A percentile compares a stretch with the other conserved stretches of the same genome.
Evolutionary conservation across 2,888 invertebrate species (phyloP).

Genomic region (Nomada ruficornis): DNA sequence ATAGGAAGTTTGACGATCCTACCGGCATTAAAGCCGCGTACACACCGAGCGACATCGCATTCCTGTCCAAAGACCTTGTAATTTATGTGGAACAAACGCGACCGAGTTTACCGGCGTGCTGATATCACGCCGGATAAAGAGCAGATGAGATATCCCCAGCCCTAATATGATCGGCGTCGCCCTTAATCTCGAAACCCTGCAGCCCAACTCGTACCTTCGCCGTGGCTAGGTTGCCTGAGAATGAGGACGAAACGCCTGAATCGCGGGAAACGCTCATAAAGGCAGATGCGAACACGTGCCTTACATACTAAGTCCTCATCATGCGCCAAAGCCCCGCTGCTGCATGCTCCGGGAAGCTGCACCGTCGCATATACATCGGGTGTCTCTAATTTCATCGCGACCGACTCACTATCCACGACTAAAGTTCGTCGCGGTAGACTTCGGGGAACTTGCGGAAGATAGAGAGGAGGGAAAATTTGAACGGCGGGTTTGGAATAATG

Average conservation of each 20-base stretch:
- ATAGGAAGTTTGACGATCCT: conserved; percentile 62
- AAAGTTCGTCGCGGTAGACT: conserved; percentile 4
- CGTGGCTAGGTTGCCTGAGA: conserved; percentile 73
- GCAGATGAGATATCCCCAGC: conserved; percentile 73
- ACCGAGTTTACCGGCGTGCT: conserved; percentile 48
- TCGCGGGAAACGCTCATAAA: conserved; percentile 82
- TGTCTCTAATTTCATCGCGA: conserved; percentile 59
- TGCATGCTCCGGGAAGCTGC: conserved; percentile 54
- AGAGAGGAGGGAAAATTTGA: neutral
- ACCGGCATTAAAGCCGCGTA: conserved; percentile 55
- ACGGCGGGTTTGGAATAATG: neutral
- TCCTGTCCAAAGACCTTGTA: conserved; percentile 57
- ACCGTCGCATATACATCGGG: conserved; percentile 54
- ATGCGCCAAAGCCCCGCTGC: conserved; percentile 63
- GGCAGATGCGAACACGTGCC: conserved; percentile 83
- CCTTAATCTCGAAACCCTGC: conserved; percentile 75
- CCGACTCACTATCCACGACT: conserved; percentile 7
- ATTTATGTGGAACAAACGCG: conserved; percentile 73
- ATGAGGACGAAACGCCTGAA: conserved; percentile 81
- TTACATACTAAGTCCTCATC: conserved; percentile 80
- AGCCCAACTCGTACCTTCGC: conserved; percentile 57
- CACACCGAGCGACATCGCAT: conserved; percentile 43
- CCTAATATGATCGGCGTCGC: conserved; percentile 79
- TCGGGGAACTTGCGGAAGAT: neutral
- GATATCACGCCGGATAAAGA: conserved; percentile 65